Evolutionary conservation across 2,888 invertebrate species (phyloP), one percentile per base, ranked within the genome.

Genomic region (Mantis religiosa): DNA sequence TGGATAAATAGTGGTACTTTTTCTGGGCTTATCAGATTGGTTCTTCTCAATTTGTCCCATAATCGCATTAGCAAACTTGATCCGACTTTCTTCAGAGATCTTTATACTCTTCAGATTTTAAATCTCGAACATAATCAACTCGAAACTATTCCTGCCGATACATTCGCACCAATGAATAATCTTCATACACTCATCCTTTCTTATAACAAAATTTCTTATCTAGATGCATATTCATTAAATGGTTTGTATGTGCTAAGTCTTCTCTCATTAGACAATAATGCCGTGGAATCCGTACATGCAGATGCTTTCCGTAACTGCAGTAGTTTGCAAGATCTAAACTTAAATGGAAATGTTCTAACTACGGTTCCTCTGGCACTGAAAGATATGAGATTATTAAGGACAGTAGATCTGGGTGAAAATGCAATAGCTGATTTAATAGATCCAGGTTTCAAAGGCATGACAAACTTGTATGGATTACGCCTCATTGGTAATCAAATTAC

Each of bases 391-490:
- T 94, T 98, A 92, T 94, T 99, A 92, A 95, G 97, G 92, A 97
- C 97, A 87, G 96, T 99, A 90, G 98, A 98, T 94, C 94, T 99
- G 91, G 98, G 98, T 89, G 98, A 98, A 93, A 99, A 99, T 94
- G 95, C 96, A 93, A 97, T 99, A 92, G 95, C 95, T 89, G 95
- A 95, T 89, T 93, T 99, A 90, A 97, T 97, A 91, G 96, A 97
- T 91, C 96, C 97, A 15, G 96, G 97, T 87, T 97, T 98, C 93
- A 95, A 96, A 90, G 97, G 97, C 85, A 95, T 99, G 94, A 96
- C 95, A 91, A 97, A 97, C 93, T 95, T 99, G 89, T 97, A 97
- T 92, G 97, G 98, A 28, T 94, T 99, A 91, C 95, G 98, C 90
- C 94, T 99, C 92, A 97, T 98, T 92, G 97, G 97, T 90, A 99